A percentile compares a stretch with the other conserved stretches of the same genome.
phyloP scores from a whole-genome alignment of 2,113 vertebrate species.

The Calyptommatus sinebrachiatus region DNA sequence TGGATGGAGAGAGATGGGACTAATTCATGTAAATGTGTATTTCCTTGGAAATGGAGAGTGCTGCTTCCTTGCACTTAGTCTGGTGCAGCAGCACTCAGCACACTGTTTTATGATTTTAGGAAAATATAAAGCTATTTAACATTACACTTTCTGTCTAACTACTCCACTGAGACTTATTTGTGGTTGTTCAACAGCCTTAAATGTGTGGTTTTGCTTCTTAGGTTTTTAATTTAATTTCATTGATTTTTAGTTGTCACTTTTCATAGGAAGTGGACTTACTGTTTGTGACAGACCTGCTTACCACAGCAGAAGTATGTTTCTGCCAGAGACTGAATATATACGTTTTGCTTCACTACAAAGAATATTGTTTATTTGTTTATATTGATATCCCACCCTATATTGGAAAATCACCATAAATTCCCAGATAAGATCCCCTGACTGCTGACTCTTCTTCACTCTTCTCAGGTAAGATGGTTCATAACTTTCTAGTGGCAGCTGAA shows the following conservation, averaged over 20 bases:
- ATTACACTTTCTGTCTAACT: neutral
- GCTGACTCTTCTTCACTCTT: too few relatives aligned
- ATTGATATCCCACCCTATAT: too few relatives aligned
- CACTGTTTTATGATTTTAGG: neutral
- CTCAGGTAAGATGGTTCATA: too few relatives aligned
- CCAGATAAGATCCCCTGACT: too few relatives aligned
- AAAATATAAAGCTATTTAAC: neutral
- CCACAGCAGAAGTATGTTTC: neutral
- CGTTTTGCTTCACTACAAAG: neutral
- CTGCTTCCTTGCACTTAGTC: neutral
- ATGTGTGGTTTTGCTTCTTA: too few relatives aligned
- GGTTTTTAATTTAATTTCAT: too few relatives aligned
- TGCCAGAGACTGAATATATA: neutral
- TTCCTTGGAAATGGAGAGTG: neutral
- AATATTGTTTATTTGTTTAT: neutral
- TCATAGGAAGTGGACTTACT: neutral
- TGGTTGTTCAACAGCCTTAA: too few relatives aligned
- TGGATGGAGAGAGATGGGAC: neutral
- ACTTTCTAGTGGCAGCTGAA: too few relatives aligned
- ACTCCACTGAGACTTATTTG: neutral
- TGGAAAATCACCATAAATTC: too few relatives aligned
- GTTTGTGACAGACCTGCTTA: neutral
- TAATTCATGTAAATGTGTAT: neutral
- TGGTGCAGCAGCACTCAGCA: neutral
- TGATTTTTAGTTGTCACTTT: neutral